These are phyloP conservation scores for Leptobrachium ailaonicum DNA, from an alignment of 2,113 vertebrate species.

Conservation along the genomic window DNA sequence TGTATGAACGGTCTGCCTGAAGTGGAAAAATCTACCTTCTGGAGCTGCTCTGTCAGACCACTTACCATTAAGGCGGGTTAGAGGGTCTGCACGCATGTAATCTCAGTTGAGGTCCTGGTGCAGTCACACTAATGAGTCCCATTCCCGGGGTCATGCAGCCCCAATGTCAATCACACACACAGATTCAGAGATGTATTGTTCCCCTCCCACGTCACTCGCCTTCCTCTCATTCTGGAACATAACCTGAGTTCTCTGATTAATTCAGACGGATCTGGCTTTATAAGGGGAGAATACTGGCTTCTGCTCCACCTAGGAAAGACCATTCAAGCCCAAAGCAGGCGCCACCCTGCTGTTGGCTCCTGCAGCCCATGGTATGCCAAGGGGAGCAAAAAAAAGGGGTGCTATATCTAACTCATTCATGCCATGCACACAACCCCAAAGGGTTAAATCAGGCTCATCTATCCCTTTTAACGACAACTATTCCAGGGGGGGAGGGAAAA, in stretches of 20 bases:
- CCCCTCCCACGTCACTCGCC: slow-evolving; percentile 73
- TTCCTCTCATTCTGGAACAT: slow-evolving; percentile 80
- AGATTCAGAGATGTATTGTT: slow-evolving; percentile 85
- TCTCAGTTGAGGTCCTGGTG: slow-evolving; percentile 77
- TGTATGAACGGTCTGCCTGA: not conserved
- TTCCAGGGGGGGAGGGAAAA: no score
- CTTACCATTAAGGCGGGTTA: slow-evolving; percentile 70
- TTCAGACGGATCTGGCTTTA: slow-evolving; percentile 80
- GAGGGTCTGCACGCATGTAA: slow-evolving; percentile 75
- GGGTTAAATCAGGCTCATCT: not conserved
- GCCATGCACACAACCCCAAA: not conserved
- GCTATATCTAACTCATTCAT: not conserved
- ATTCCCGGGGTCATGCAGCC: slow-evolving; percentile 76
- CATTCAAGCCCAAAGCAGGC: slow-evolving; percentile 31
- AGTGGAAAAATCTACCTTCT: not conserved
- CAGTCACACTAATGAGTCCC: slow-evolving; percentile 78
- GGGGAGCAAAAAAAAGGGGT: no score
- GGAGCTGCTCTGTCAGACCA: not conserved
- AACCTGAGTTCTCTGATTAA: slow-evolving; percentile 79
- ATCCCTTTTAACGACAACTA: no score
- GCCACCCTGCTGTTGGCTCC: not conserved
- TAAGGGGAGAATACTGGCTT: slow-evolving; percentile 72
- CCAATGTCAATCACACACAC: slow-evolving; percentile 83
- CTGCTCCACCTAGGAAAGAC: slow-evolving; percentile 72
- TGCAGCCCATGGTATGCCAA: not conserved